A percentile compares a stretch with the other conserved stretches of the same genome.
phyloP scores from a whole-genome alignment of 2,797 vertebrate species.

The Tokudaia tokunoshimensis region DNA sequence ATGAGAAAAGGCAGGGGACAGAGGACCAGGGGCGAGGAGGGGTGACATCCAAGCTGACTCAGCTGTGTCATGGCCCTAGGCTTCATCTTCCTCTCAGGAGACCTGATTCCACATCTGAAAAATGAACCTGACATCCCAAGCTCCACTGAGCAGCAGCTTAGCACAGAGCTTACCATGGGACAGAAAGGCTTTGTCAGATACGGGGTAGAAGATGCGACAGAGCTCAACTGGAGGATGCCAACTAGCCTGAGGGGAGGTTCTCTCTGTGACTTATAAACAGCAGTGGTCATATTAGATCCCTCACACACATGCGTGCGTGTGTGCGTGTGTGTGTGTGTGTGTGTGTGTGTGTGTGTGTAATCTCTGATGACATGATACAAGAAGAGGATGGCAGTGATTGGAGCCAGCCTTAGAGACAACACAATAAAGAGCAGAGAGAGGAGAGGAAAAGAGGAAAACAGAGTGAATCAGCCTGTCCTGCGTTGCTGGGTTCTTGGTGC shows the following conservation, averaged over 20 bases:
- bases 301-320: no score
- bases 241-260: not conserved
- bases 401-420: not conserved
- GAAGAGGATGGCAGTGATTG: not conserved
- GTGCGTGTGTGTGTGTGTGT: no score
- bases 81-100: not conserved
- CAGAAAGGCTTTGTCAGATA: not conserved
- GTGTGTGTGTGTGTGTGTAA: not conserved
- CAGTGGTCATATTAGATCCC: not conserved
- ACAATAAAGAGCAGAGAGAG: not conserved
- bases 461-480: no score
- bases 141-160: not conserved
- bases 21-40: not conserved
- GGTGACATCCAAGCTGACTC: not conserved
- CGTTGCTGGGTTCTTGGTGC: not conserved
- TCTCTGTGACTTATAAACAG: not conserved
- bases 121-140: not conserved
- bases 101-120: not conserved
- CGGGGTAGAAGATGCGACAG: not conserved
- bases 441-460: not conserved
- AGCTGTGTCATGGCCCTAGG: not conserved
- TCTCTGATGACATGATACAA: not conserved
- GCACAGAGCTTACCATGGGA: not conserved
- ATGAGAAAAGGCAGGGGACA: not conserved
- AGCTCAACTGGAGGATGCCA: not conserved